Base-by-base conservation (phyloP, 2,797 vertebrate genomes). In the Poeciliopsis paucimaculata region DNA sequence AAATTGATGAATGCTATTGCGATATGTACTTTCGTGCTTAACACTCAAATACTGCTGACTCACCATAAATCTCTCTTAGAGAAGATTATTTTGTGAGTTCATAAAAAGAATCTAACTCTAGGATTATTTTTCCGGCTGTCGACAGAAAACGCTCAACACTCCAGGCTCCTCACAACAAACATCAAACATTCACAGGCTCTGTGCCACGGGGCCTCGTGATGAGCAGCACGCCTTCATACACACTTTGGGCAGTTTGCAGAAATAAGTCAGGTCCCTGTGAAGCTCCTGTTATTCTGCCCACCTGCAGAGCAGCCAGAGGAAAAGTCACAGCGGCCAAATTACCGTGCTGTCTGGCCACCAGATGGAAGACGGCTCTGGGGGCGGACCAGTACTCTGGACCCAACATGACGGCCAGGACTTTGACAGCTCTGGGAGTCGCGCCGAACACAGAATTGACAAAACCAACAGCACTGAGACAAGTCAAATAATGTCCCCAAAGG, bases 131-230 rank as follows among this genome's bases (percentile, higher is more conserved):
- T 87, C 78, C 28, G 57, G 75, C 72, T 76, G 80, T 81, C 80
- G 85, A 84, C 23, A 78, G 80, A 73, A 81, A 78, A 83, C 46
- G 36, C 53, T 10, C 41, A n/a, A 83, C 4, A 77, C 79, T 87
- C 18, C 60, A 57, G 80, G 83, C 77, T n/a, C 36, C 81, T 87
- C 77, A 84, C 87, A 86, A 84, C 84, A 78, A 79, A 73, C 87
- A 85, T 93, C 57, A 88, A 90, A 89, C 85, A 91, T 89, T 91
- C 87, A 90, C 85, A 80, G 80, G 77, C 76, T 62, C 60, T 73
- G 85, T 71, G 79, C 79, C 6, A 9, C 10, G 73, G 77, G 84
- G 78, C 73, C 5, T 3, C 31, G 68, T 47, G 46, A 46, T n/a
- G 75, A 75, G 76, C 66, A 46, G 81, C 57, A 20, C 0, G 4